Evolutionary conservation across 2,888 invertebrate species (phyloP).

Genomic region (Polylopha cassiicola): DNA sequence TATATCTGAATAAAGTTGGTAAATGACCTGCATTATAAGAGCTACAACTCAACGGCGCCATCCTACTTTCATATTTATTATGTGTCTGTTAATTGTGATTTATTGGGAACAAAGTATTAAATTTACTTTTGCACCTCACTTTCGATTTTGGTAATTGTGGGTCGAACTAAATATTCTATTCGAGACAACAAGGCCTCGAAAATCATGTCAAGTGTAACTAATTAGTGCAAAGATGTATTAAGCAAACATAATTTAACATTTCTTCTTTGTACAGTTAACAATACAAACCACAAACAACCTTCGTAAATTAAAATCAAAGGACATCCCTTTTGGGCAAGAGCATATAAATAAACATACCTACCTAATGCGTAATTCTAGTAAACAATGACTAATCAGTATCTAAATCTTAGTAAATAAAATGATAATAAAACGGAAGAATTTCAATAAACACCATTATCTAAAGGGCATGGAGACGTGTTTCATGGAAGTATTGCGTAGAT

Average conservation of each 20-base stretch:
- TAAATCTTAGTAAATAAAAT: slow-evolving; percentile 9
- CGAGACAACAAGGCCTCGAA: too few species aligned
- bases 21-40: slow-evolving; percentile 56
- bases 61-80: slow-evolving; percentile 50
- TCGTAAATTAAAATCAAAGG: too few species aligned
- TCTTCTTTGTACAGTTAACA: too few species aligned
- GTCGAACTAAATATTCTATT: too few species aligned
- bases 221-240: too few species aligned
- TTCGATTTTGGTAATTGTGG: slow-evolving; percentile 14
- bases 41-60: slow-evolving; percentile 46
- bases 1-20: slow-evolving; percentile 16
- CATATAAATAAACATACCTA: too few species aligned
- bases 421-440: slow-evolving; percentile 11
- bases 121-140: slow-evolving; percentile 19
- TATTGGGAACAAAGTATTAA: slow-evolving; percentile 20
- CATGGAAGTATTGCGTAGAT: slow-evolving; percentile 5
- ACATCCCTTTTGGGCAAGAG: too few species aligned
- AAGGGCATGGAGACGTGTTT: slow-evolving; percentile 9
- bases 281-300: too few species aligned
- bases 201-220: too few species aligned
- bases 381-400: slow-evolving; percentile 7
- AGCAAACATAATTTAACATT: too few species aligned
- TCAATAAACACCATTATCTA: slow-evolving; percentile 17
- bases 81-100: slow-evolving; percentile 20
- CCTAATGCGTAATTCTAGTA: slow-evolving; percentile 7